phyloP scores from a whole-genome alignment of 1,140 invertebrate genomes.

The Rhagoletis zephyria region DNA sequence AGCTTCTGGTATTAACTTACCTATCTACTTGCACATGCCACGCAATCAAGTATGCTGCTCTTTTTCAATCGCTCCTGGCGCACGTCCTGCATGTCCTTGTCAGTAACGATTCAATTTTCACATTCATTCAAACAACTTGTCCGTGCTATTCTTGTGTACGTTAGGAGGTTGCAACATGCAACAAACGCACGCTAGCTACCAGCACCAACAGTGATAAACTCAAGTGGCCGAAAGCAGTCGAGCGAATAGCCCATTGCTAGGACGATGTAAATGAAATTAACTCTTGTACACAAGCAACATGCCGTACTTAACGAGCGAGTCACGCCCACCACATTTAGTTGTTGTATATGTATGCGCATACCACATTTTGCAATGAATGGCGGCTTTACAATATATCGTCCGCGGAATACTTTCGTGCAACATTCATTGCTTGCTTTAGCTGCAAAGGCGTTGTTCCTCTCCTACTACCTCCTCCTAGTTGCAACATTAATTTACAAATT shows the following conservation, averaged over 20 bases:
- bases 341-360: too few relatives aligned
- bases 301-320: neutral
- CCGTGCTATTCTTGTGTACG: neutral
- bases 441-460: neutral
- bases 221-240: neutral
- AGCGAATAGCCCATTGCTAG: neutral
- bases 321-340: conserved; percentile 26
- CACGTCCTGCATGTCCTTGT: conserved; percentile 19
- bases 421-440: neutral
- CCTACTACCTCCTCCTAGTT: neutral
- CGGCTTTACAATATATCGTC: neutral
- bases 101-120: neutral
- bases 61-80: neutral
- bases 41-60: neutral
- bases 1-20: neutral
- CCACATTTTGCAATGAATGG: neutral
- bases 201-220: neutral
- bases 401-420: neutral
- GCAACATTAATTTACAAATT: neutral
- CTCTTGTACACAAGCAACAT: neutral
- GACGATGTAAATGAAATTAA: conserved; percentile 37
- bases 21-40: neutral
- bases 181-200: neutral
- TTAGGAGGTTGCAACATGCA: neutral
- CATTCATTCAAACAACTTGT: neutral